Evolutionary conservation across 2,113 vertebrate genomes (phyloP).

Genomic region (Struthio camelus): DNA sequence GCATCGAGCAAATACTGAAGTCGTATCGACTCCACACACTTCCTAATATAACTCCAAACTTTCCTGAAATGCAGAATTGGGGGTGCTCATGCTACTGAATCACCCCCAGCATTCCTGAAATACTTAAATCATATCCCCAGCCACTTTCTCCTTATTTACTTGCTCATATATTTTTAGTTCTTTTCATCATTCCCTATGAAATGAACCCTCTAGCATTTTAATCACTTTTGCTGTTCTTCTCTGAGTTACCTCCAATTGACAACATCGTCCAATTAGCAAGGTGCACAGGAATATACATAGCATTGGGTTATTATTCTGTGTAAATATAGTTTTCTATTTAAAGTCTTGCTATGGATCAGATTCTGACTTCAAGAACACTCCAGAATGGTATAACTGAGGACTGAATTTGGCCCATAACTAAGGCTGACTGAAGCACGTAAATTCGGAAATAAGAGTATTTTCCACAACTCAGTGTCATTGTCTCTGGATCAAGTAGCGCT

Average conservation of each 20-base stretch:
- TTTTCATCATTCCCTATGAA: conserved; percentile 22
- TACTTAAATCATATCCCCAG: neutral
- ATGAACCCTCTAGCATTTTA: neutral
- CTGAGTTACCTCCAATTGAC: conserved; percentile 16
- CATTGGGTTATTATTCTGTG: neutral
- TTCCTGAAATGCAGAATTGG: neutral
- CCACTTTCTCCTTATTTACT: neutral
- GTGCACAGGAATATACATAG: neutral
- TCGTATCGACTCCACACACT: neutral
- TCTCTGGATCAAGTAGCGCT: neutral
- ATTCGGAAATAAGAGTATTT: neutral
- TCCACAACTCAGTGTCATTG: neutral
- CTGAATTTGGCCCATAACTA: neutral
- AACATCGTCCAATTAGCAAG: neutral
- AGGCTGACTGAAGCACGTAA: neutral
- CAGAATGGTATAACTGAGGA: neutral
- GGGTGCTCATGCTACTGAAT: neutral
- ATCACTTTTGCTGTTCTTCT: conserved; percentile 15
- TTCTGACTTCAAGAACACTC: neutral
- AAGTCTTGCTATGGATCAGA: neutral
- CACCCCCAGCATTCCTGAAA: neutral
- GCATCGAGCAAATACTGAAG: neutral
- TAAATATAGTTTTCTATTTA: neutral
- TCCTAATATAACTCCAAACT: neutral
- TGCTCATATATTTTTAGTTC: neutral